These are phyloP conservation scores for Lutjanus argentimaculatus DNA, from an alignment of 2,797 vertebrate genomes.

Conservation along the genomic window DNA sequence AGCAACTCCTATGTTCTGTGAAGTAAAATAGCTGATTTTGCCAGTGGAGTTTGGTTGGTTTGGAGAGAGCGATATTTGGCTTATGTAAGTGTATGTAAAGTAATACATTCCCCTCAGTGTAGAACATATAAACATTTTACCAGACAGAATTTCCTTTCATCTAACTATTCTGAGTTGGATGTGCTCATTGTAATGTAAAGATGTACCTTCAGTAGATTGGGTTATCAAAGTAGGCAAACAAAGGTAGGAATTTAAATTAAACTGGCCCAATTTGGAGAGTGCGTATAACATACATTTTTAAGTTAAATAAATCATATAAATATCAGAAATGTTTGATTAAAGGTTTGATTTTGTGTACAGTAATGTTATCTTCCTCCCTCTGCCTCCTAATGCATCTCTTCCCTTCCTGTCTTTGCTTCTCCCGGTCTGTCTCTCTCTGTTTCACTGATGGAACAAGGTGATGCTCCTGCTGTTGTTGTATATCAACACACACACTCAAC, in stretches of 20 bases:
- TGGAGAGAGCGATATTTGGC: too few relatives aligned
- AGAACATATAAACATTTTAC: neutral
- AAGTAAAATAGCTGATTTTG: too few relatives aligned
- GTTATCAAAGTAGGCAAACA: neutral
- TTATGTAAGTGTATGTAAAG: too few relatives aligned
- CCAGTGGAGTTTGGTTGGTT: too few relatives aligned
- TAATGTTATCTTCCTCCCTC: neutral
- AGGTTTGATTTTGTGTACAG: neutral
- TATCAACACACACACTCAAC: slow-evolving; percentile 45
- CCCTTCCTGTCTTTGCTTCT: slow-evolving; percentile 3
- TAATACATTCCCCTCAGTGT: neutral
- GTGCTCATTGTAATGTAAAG: neutral
- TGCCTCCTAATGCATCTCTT: slow-evolving; percentile 8
- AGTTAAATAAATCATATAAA: neutral
- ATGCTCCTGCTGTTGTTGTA: slow-evolving; percentile 48
- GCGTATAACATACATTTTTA: neutral
- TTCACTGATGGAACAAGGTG: slow-evolving; percentile 59
- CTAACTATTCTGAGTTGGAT: neutral
- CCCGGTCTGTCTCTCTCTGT: neutral
- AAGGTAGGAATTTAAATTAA: neutral
- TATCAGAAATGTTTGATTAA: slow-evolving; percentile 4
- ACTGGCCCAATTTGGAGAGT: neutral
- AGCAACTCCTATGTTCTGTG: too few relatives aligned
- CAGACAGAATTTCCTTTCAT: neutral
- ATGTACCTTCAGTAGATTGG: neutral